phyloP scores from a whole-genome alignment of 2,797 vertebrate genomes.

The Eremophila alpestris region DNA sequence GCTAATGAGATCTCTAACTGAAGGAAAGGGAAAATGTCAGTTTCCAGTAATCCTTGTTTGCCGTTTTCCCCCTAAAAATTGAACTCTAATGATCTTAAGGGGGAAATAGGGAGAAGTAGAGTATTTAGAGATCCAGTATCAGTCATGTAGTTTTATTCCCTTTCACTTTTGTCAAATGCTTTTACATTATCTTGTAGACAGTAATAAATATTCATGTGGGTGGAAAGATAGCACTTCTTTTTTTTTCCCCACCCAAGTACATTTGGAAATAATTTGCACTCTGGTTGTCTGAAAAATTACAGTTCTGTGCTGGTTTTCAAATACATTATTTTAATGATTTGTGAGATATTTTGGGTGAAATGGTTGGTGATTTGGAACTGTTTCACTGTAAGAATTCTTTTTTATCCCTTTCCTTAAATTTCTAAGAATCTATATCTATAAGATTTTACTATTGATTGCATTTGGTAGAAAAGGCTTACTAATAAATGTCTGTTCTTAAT shows the following conservation, averaged over 20 bases:
- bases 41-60: background rate
- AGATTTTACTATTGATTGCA: background rate
- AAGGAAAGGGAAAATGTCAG: background rate
- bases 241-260: background rate
- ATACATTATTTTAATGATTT: conserved; percentile 26
- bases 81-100: background rate
- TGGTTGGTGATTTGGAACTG: background rate
- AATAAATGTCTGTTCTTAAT: background rate
- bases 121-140: background rate
- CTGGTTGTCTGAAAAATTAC: conserved; percentile 41
- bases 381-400: background rate
- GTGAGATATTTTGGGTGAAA: conserved; percentile 14
- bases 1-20: background rate
- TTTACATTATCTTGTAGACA: conserved; percentile 36
- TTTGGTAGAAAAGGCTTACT: background rate
- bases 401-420: background rate
- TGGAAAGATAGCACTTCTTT: background rate
- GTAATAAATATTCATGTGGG: conserved; percentile 52
- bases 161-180: conserved; percentile 33
- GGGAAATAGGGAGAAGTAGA: background rate
- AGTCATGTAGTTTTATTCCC: background rate
- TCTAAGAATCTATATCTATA: background rate
- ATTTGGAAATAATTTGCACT: conserved; percentile 43
- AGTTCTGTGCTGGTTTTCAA: conserved; percentile 28
- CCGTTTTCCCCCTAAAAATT: background rate